Percentiles rank a stretch among this genome's conserved stretches.
phyloP scores from a whole-genome alignment of 2,797 vertebrate genomes.

The Schizopygopsis malacanthus region DNA sequence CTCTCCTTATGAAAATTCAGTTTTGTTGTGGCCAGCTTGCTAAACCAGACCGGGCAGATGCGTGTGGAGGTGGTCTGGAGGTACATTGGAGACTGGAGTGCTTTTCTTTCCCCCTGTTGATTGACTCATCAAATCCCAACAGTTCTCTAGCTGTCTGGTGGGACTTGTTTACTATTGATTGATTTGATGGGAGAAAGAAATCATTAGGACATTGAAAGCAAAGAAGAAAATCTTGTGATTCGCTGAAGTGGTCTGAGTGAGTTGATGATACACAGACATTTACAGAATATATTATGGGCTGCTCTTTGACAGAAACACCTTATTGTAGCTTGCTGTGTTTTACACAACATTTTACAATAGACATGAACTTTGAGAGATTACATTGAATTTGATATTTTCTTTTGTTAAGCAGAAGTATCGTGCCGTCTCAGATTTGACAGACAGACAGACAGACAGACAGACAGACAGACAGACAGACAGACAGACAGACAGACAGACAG shows the following conservation, averaged over 20 bases:
- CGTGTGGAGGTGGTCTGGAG: conserved; percentile 66
- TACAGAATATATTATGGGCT: conserved; percentile 26
- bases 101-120: conserved; percentile 68
- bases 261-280: conserved; percentile 45
- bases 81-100: conserved; percentile 60
- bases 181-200: conserved; percentile 73
- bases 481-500: too few relatives aligned
- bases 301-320: conserved; percentile 2
- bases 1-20: conserved; percentile 73
- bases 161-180: conserved; percentile 63
- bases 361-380: neutral
- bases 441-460: too few relatives aligned
- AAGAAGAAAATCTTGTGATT: conserved; percentile 65
- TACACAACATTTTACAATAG: conserved; percentile 1
- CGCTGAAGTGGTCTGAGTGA: conserved; percentile 38
- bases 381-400: neutral
- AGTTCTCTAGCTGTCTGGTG: conserved; percentile 64
- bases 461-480: too few relatives aligned
- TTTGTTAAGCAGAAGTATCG: neutral
- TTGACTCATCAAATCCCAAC: conserved; percentile 78
- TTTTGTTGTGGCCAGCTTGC: conserved; percentile 69
- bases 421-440: neutral
- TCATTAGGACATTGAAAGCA: conserved; percentile 67
- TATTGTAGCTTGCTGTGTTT: neutral
- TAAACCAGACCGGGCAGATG: conserved; percentile 62